Base-by-base conservation (phyloP, 2,888 invertebrate genomes). In the Alloscopus bannaensis region DNA sequence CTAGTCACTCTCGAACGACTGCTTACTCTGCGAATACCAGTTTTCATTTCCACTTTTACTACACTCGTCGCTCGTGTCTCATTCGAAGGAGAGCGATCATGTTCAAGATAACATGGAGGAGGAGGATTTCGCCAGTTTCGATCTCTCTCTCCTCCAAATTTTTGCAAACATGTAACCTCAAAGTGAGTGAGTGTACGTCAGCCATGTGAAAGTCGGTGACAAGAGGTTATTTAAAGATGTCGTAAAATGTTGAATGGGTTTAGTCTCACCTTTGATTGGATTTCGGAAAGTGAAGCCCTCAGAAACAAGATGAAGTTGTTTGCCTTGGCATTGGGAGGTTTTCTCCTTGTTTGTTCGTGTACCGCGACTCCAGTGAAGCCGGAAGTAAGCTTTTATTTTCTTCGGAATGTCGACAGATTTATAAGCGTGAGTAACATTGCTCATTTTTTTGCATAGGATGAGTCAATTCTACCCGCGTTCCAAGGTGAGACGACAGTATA, bases 181-280 rank as follows among this genome's bases (percentile, higher is more conserved):
- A n/a, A n/a, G n/a, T n/a, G n/a, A n/a, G n/a, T n/a, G n/a, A n/a
- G n/a, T n/a, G n/a, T n/a, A n/a, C n/a, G n/a, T n/a, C n/a, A 3
- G 47, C 11, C 16, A 2, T 42, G 64, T 62, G 70, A 77, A 77
- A 77, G 77, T 70, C 57, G 29, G 45, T 11, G 28, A 3, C 70
- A 62, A n/a, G 22, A 77, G 70, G 77, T 77, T 77, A 77, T 77
- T 77, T 77, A 77, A 77, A 28, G 64, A 40, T 36, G 64, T 40
- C 42, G 24, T 50, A 11, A 1, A 11, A 26, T 16, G 28, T 22
- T 31, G 20, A 52, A 42, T 42, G 18, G 55, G 60, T 77, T 64
- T 77, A 70, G 70, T 69, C 57, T 47, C 28, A 40, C n/a, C 31
- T 69, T 70, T 62, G 76, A 76, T 62, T 59, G 36, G 36, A 13